Evolutionary conservation across 2,113 vertebrate species (phyloP).

Genomic region (Gambusia holbrooki): DNA sequence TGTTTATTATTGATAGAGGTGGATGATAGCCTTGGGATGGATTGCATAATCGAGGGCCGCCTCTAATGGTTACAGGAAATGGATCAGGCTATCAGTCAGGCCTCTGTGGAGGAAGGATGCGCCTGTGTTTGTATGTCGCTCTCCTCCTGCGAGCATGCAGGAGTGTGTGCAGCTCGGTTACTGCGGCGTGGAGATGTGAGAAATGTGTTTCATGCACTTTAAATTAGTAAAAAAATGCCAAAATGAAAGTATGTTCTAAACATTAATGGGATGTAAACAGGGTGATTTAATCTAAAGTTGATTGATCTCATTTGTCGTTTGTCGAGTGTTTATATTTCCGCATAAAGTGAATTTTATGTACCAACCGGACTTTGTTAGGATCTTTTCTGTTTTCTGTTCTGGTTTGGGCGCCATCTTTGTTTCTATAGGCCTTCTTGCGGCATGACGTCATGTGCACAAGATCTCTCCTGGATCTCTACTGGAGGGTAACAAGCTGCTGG

Average conservation of each 20-base stretch:
- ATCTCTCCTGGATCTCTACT: no score
- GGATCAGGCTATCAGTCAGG: conserved; percentile 74
- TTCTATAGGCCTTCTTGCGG: no score
- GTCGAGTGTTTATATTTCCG: no score
- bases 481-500: no score
- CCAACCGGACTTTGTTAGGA: no score
- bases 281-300: no score
- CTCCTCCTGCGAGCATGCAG: conserved; percentile 7
- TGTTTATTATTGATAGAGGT: conserved; percentile 81
- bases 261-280: background rate
- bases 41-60: conserved; percentile 75
- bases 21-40: conserved; percentile 77
- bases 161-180: conserved; percentile 4
- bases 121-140: conserved; percentile 54
- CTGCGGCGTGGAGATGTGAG: background rate
- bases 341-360: no score
- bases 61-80: conserved; percentile 80
- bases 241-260: background rate
- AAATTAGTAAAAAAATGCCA: background rate
- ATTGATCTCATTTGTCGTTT: no score
- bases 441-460: no score
- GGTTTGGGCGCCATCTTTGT: no score
- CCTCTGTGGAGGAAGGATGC: conserved; percentile 59
- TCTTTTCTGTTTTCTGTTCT: no score
- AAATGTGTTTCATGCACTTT: background rate